Conservation (phyloP, 2,888 invertebrate genomes). For the Drosophila ezoana region DNA sequence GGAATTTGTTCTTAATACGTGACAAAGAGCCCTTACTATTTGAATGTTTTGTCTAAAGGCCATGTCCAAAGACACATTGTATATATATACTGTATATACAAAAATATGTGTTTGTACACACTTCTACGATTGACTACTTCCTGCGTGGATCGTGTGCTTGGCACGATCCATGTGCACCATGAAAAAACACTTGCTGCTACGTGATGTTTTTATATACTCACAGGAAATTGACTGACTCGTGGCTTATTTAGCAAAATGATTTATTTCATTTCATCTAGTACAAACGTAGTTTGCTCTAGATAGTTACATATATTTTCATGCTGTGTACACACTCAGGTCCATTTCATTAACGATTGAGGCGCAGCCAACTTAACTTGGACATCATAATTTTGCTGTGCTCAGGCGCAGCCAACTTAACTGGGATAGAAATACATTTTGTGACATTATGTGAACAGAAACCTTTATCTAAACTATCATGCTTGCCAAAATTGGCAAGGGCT, state of each 20-base stretch:
- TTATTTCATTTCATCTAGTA: background rate
- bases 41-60: slow-evolving; percentile 20
- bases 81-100: background rate
- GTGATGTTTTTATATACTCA: slow-evolving; percentile 24
- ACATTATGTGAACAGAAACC: too few species aligned
- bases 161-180: slow-evolving; percentile 27
- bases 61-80: slow-evolving; percentile 9
- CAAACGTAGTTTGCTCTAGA: background rate
- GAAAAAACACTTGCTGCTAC: slow-evolving; percentile 14
- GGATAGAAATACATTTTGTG: background rate
- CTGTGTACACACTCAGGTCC: background rate
- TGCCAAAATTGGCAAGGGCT: too few species aligned
- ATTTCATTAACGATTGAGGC: background rate
- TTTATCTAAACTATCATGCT: too few species aligned
- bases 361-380: background rate
- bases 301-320: background rate
- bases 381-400: too few species aligned
- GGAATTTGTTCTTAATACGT: slow-evolving; percentile 26
- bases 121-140: slow-evolving; percentile 25
- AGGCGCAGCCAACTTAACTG: background rate
- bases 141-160: slow-evolving; percentile 12
- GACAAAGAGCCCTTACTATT: slow-evolving; percentile 42
- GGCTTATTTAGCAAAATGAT: slow-evolving; percentile 9
- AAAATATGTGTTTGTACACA: background rate
- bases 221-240: slow-evolving; percentile 15